Evolutionary conservation across 2,888 invertebrate species (phyloP).

Genomic region (Pycnomerus fuliginosus): DNA sequence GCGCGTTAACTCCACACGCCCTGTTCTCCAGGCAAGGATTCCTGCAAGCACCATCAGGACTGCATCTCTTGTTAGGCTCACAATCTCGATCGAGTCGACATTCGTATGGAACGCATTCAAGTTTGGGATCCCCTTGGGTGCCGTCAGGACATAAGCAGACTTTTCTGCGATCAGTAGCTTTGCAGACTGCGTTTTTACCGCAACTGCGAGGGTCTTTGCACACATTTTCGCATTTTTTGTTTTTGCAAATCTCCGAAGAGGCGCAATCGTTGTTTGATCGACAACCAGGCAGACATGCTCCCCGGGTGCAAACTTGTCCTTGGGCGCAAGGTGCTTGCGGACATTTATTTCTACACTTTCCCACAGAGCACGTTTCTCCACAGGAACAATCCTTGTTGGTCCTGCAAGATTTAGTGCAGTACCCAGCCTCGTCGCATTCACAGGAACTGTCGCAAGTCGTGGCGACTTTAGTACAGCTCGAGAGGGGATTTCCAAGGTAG

Average conservation of each 20-base stretch:
- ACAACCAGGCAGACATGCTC: constrained; percentile 78
- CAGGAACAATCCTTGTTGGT: constrained; percentile 72
- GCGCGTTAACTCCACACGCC: constrained; percentile 81
- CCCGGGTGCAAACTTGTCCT: constrained; percentile 74
- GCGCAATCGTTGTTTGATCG: constrained; percentile 77
- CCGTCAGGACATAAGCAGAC: constrained; percentile 87
- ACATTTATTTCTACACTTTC: constrained; percentile 74
- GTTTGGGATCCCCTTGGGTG: constrained; percentile 76
- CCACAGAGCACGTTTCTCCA: constrained; percentile 74
- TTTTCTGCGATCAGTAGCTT: constrained; percentile 76
- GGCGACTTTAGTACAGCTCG: constrained; percentile 72
- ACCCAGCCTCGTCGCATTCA: constrained; percentile 78
- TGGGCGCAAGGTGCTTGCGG: constrained; percentile 68
- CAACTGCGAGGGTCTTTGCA: constrained; percentile 70
- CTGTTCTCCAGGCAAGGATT: constrained; percentile 78
- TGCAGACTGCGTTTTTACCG: constrained; percentile 78
- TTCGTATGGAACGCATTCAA: constrained; percentile 73
- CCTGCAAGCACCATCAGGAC: constrained; percentile 68
- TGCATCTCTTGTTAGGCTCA: constrained; percentile 73
- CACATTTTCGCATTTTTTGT: constrained; percentile 69
- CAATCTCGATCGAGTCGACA: constrained; percentile 77
- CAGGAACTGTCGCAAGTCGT: constrained; percentile 74
- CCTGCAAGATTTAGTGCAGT: constrained; percentile 71
- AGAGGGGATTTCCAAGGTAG: constrained; percentile 79
- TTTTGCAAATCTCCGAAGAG: constrained; percentile 71